These are phyloP conservation scores for Malacoctenus gilli DNA, from an alignment of 2,797 vertebrate genomes.

Conservation along the genomic window DNA sequence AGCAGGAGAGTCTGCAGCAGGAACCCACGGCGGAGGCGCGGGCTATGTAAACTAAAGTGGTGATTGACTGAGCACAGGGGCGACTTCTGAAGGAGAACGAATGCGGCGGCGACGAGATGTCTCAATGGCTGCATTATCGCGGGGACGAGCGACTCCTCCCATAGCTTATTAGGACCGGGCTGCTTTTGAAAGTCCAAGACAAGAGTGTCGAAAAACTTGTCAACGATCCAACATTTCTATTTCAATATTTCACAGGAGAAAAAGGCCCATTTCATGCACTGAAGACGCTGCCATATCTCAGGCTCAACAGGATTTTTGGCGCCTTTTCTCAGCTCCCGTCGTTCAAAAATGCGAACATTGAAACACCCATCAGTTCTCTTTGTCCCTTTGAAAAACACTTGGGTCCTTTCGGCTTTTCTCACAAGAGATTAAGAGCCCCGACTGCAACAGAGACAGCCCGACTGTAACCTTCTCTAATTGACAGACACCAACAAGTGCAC, in stretches of 20 bases:
- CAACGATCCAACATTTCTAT: conserved; percentile 25
- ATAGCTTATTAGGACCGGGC: conserved; percentile 4
- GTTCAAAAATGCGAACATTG: conserved; percentile 40
- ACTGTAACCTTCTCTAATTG: conserved; percentile 28
- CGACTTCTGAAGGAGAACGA: conserved; percentile 53
- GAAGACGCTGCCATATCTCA: conserved; percentile 8
- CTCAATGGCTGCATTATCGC: conserved; percentile 65
- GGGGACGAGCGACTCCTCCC: conserved; percentile 5
- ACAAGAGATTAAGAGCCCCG: conserved; percentile 33
- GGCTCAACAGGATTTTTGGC: conserved; percentile 39
- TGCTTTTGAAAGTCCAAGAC: conserved; percentile 6
- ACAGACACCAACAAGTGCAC: conserved; percentile 8
- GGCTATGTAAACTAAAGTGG: conserved; percentile 69
- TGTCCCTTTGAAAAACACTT: conserved; percentile 48
- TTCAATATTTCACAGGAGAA: conserved; percentile 27
- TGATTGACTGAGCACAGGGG: conserved; percentile 60
- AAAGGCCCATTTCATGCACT: conserved; percentile 23
- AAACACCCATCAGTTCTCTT: conserved; percentile 37
- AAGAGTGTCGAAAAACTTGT: conserved; percentile 22
- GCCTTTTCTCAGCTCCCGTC: conserved; percentile 19
- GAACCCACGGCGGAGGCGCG: conserved; percentile 42
- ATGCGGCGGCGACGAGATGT: conserved; percentile 65
- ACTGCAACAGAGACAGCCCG: conserved; percentile 28
- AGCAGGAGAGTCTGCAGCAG: conserved; percentile 70
- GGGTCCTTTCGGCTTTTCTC: conserved; percentile 41